These are phyloP conservation scores for Cataglyphis livida DNA, from an alignment of 2,888 invertebrate species.

Conservation along the genomic window DNA sequence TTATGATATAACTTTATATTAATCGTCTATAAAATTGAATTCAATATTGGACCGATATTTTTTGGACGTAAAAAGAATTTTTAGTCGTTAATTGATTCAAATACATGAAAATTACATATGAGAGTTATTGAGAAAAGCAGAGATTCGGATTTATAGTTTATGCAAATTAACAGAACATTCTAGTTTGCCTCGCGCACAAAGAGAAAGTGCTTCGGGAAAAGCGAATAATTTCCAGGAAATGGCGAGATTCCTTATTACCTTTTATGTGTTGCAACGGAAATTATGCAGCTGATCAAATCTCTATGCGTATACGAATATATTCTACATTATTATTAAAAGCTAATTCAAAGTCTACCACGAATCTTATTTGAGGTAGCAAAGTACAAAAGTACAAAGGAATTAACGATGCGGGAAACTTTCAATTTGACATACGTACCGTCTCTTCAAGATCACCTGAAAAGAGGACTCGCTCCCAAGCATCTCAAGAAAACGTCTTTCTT, in stretches of 20 bases:
- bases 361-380: neutral
- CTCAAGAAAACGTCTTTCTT: slow-evolving; percentile 52
- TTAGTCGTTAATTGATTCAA: slow-evolving; percentile 6
- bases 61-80: neutral
- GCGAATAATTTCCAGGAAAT: slow-evolving; percentile 32
- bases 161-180: slow-evolving; percentile 25
- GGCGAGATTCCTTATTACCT: slow-evolving; percentile 22
- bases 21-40: slow-evolving; percentile 4
- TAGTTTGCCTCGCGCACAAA: neutral
- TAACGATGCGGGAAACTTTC: slow-evolving; percentile 8
- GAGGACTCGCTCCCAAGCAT: slow-evolving; percentile 47
- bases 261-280: neutral
- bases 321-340: slow-evolving; percentile 2
- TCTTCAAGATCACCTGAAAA: slow-evolving; percentile 25
- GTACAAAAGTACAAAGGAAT: neutral
- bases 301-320: neutral
- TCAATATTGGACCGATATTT: neutral
- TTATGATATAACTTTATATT: slow-evolving; percentile 27
- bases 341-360: neutral
- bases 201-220: slow-evolving; percentile 34
- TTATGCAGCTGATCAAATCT: slow-evolving; percentile 3
- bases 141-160: neutral
- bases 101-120: neutral
- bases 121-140: neutral
- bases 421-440: neutral